These are phyloP conservation scores for Zapus hudsonius DNA, from an alignment of 2,113 vertebrate species.

Conservation along the genomic window DNA sequence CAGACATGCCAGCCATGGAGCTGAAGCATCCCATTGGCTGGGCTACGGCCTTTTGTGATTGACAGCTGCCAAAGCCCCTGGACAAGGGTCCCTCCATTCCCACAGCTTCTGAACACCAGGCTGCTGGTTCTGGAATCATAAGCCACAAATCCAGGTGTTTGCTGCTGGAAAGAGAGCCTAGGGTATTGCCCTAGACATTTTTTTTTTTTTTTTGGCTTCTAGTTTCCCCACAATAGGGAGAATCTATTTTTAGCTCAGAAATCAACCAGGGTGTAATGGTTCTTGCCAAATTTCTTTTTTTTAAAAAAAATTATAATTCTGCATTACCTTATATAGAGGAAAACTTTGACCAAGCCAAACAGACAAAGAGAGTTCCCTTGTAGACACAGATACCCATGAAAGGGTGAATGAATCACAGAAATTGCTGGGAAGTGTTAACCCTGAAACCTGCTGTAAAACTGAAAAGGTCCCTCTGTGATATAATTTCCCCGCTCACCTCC, in stretches of 20 bases:
- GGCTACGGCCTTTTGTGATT: not conserved
- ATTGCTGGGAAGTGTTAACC: too few species aligned
- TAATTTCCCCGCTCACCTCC: too few species aligned
- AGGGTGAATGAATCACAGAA: too few species aligned
- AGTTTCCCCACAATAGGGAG: constrained; percentile 33
- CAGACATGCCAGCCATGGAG: not conserved
- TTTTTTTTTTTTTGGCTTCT: not conserved
- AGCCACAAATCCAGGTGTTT: constrained; percentile 45
- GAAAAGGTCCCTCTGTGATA: too few species aligned
- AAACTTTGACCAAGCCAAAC: not conserved
- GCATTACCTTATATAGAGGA: not conserved
- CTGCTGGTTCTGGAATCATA: not conserved
- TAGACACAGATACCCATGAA: accelerated
- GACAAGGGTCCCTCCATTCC: not conserved
- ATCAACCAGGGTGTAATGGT: constrained; percentile 24
- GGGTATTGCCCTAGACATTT: not conserved
- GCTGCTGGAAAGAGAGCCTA: not conserved
- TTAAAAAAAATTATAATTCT: not conserved
- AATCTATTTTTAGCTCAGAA: constrained; percentile 59
- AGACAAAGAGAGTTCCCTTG: not conserved
- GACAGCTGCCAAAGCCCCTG: constrained; percentile 38
- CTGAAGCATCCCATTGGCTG: too few species aligned
- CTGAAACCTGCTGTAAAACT: too few species aligned
- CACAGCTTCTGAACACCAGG: not conserved
- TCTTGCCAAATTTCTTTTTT: not conserved